Percentiles rank a stretch among this genome's conserved stretches.
These are phyloP conservation scores for Acipenser oxyrinchus DNA, from an alignment of 2,797 vertebrate genomes.

Conservation along the genomic window DNA sequence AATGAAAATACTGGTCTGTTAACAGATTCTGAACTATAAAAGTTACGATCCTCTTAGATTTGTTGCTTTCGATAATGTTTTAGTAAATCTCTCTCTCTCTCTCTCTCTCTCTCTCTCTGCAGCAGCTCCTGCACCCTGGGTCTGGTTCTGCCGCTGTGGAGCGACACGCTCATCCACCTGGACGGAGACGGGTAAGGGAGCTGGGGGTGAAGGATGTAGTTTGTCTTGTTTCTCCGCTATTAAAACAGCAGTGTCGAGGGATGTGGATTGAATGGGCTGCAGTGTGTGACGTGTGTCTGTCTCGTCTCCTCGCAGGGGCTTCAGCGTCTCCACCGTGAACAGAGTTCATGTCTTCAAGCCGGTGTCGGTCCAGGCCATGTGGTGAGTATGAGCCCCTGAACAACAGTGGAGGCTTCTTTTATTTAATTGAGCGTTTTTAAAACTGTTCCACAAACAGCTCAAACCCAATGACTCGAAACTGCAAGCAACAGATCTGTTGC, in stretches of 20 bases:
- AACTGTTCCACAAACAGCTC: too few species aligned
- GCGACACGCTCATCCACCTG: constrained; percentile 93
- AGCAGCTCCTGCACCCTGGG: constrained; percentile 84
- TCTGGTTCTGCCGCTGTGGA: constrained; percentile 93
- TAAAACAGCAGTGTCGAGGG: neutral
- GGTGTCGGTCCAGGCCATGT: constrained; percentile 97
- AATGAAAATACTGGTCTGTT: too few species aligned
- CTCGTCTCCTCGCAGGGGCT: constrained; percentile 65
- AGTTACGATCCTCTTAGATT: too few species aligned
- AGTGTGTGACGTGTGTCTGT: neutral
- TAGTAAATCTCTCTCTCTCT: too few species aligned
- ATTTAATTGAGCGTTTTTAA: too few species aligned
- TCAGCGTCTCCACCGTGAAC: constrained; percentile 92
- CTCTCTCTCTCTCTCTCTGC: constrained; percentile 30
- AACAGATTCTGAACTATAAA: too few species aligned
- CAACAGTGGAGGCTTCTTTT: too few species aligned
- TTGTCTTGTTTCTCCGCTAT: too few species aligned
- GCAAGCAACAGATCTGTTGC: too few species aligned
- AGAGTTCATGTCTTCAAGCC: constrained; percentile 96
- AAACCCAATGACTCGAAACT: too few species aligned
- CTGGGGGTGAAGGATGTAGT: neutral
- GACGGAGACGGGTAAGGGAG: constrained; percentile 88
- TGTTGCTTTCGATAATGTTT: too few species aligned
- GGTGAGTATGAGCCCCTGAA: constrained; percentile 60
- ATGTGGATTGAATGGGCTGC: neutral